These are phyloP conservation scores for Maniola jurtina DNA, from an alignment of 1,140 invertebrate genomes.

Conservation along the genomic window DNA sequence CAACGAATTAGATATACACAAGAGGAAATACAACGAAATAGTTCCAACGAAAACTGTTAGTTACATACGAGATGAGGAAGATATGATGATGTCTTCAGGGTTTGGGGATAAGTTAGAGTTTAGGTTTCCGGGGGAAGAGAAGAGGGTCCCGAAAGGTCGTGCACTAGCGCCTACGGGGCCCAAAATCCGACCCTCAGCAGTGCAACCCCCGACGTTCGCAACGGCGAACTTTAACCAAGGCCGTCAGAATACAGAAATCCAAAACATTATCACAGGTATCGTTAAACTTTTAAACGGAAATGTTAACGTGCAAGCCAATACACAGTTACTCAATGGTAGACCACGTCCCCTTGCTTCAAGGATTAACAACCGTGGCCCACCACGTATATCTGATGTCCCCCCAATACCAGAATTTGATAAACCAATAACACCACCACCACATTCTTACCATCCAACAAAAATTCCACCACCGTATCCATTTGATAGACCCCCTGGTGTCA, in stretches of 20 bases:
- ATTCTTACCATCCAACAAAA: conserved; percentile 68
- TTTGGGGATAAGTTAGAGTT: conserved; percentile 66
- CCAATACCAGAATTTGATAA: conserved; percentile 84
- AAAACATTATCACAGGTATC: conserved; percentile 94
- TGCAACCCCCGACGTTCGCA: conserved; percentile 72
- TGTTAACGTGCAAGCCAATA: conserved; percentile 88
- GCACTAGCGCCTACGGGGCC: conserved; percentile 82
- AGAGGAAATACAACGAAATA: conserved; percentile 72
- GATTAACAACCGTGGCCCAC: conserved; percentile 94
- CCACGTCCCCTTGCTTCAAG: conserved; percentile 82
- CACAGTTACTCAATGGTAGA: conserved; percentile 76
- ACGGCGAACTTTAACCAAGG: conserved; percentile 68
- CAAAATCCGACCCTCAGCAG: conserved; percentile 77
- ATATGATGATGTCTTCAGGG: conserved; percentile 57
- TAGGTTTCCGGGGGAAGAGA: conserved; percentile 84
- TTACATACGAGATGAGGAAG: conserved; percentile 56
- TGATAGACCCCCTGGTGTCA: conserved; percentile 85
- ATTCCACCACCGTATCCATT: conserved; percentile 84
- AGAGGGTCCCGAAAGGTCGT: conserved; percentile 83
- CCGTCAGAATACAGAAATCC: conserved; percentile 87
- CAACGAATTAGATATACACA: conserved; percentile 69
- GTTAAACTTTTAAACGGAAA: conserved; percentile 93
- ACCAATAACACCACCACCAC: conserved; percentile 65
- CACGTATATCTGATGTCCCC: conserved; percentile 87
- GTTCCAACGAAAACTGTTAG: conserved; percentile 69